Conservation (phyloP, 2,113 vertebrate species). For the Stercorarius parasiticus region DNA sequence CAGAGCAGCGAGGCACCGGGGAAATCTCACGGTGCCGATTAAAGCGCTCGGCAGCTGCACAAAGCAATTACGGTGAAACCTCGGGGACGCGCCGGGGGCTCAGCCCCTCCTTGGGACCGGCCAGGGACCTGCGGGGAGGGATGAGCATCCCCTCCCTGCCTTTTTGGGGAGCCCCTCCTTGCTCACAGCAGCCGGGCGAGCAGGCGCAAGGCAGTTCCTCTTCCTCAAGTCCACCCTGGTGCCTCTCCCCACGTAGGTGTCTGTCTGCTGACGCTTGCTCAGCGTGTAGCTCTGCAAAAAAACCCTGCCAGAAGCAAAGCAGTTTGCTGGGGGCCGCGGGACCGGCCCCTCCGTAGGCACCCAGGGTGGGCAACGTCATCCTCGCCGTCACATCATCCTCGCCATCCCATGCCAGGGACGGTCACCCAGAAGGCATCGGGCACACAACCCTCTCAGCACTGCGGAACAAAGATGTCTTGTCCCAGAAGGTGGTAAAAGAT, state of each 20-base stretch:
- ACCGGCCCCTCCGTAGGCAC: rapidly evolving
- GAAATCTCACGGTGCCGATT: neutral
- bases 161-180: neutral
- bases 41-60: neutral
- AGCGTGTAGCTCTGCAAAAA: neutral
- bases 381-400: rapidly evolving
- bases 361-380: neutral
- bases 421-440: neutral
- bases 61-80: neutral
- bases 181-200: neutral
- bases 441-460: neutral
- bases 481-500: neutral
- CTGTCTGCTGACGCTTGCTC: neutral
- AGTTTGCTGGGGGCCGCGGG: neutral
- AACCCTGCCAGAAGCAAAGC: neutral
- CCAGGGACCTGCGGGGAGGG: neutral
- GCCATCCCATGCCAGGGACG: rapidly evolving
- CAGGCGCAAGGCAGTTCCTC: rapidly evolving
- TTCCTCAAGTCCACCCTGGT: neutral
- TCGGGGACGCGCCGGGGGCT: neutral
- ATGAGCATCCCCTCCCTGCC: neutral
- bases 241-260: rapidly evolving
- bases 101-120: neutral
- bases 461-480: neutral
- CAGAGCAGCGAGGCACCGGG: neutral